A percentile compares a stretch with the other conserved stretches of the same genome.
Evolutionary conservation across 2,888 invertebrate genomes (phyloP).

Genomic region (Drosophila incognita): DNA sequence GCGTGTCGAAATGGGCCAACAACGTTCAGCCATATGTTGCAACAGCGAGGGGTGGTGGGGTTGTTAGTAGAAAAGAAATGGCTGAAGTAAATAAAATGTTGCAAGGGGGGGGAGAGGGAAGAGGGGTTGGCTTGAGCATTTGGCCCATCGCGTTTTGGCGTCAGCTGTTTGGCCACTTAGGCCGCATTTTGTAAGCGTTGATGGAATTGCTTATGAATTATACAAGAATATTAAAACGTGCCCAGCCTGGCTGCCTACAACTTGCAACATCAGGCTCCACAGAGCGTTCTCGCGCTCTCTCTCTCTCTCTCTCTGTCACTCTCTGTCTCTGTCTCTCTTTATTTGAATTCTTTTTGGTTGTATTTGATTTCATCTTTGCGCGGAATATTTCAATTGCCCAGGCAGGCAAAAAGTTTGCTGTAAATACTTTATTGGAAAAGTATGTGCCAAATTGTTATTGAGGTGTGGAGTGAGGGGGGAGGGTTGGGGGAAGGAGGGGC

Average conservation of each 20-base stretch:
- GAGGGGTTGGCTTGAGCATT: not conserved
- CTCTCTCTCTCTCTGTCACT: not conserved
- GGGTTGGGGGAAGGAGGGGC: slow-evolving; percentile 11
- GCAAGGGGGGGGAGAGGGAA: not conserved
- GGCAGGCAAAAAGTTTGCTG: slow-evolving; percentile 56
- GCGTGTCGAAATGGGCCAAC: slow-evolving; percentile 51
- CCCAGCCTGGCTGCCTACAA: slow-evolving; percentile 46
- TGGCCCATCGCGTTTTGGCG: slow-evolving; percentile 66
- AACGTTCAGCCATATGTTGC: slow-evolving; percentile 68
- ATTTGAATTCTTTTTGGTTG: slow-evolving; percentile 21
- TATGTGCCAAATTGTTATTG: slow-evolving; percentile 81
- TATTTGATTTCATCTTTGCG: slow-evolving; percentile 58
- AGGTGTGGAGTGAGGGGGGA: slow-evolving; percentile 2
- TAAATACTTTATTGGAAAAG: slow-evolving; percentile 80
- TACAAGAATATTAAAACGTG: slow-evolving; percentile 82
- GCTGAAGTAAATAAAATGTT: slow-evolving; percentile 71
- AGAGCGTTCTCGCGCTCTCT: not conserved
- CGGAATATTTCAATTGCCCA: slow-evolving; percentile 73
- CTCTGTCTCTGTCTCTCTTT: not conserved
- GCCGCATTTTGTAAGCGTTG: slow-evolving; percentile 77
- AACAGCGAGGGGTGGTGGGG: slow-evolving; percentile 1
- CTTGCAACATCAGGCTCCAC: slow-evolving; percentile 35
- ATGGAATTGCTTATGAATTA: slow-evolving; percentile 85
- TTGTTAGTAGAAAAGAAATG: slow-evolving; percentile 47
- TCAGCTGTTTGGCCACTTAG: slow-evolving; percentile 85